Conservation (phyloP, 2,113 vertebrate genomes). For the Podarcis raffonei region DNA sequence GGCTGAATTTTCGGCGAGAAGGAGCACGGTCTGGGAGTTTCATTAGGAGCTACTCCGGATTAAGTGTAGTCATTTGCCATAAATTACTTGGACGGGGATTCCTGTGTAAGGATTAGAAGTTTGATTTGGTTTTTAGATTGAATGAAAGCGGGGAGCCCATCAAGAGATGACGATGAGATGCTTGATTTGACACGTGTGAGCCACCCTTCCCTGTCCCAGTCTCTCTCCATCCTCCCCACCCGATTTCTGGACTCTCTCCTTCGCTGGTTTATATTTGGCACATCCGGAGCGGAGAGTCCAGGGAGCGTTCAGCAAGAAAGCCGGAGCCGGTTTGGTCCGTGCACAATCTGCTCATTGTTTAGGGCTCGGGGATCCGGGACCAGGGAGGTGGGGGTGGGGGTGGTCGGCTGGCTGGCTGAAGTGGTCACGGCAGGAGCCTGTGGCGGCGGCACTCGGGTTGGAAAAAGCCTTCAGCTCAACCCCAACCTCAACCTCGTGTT, state of each 20-base stretch:
- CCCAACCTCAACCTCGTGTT: not conserved
- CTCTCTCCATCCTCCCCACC: not conserved
- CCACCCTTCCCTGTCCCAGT: not conserved
- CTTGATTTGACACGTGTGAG: not conserved
- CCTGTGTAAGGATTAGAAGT: not conserved
- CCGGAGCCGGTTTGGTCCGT: conserved; percentile 45
- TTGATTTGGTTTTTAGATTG: not conserved
- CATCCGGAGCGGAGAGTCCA: conserved; percentile 50
- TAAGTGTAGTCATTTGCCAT: not conserved
- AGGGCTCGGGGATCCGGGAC: conserved; percentile 34
- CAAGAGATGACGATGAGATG: not conserved
- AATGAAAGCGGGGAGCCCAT: no score
- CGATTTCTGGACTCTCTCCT: conserved; percentile 37
- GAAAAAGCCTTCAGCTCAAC: not conserved
- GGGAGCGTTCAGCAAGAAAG: conserved; percentile 36
- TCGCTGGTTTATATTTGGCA: conserved; percentile 54
- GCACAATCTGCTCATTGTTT: conserved; percentile 53
- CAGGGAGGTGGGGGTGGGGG: not conserved
- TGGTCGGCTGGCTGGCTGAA: conserved; percentile 2
- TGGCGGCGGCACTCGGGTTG: conserved; percentile 18
- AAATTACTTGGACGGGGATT: not conserved
- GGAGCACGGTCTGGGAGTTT: not conserved
- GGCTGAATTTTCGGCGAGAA: no score
- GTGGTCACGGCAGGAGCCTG: conserved; percentile 39
- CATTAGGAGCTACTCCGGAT: no score